phyloP scores from a whole-genome alignment of 2,888 invertebrate species.

The Flabesymbios commensalis region DNA sequence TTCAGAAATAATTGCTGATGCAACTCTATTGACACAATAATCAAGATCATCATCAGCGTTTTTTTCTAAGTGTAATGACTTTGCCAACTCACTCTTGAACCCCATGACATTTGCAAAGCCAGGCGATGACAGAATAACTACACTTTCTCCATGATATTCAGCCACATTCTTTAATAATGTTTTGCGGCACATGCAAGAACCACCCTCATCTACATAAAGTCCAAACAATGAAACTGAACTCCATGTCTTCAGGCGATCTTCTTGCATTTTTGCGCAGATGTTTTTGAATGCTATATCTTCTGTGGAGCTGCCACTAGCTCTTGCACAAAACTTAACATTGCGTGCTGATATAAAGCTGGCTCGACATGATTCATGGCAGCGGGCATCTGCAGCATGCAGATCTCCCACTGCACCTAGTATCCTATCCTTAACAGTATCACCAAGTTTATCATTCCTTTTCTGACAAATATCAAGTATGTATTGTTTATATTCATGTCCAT shows the following conservation, averaged over 20 bases:
- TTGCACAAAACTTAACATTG: not conserved
- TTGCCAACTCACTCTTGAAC: conserved; percentile 5
- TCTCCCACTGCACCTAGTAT: not conserved
- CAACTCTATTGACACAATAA: not conserved
- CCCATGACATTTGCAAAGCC: conserved; percentile 8
- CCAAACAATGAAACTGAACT: conserved; percentile 7
- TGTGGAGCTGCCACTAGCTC: not conserved
- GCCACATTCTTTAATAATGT: conserved; percentile 5
- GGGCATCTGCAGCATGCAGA: conserved; percentile 4
- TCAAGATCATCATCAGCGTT: conserved; percentile 1
- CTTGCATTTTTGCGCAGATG: conserved; percentile 5
- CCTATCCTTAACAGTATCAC: not conserved
- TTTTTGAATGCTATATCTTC: not conserved
- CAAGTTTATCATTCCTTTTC: conserved; percentile 2
- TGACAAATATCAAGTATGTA: conserved; percentile 4
- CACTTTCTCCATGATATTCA: conserved; percentile 14
- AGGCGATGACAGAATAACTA: not conserved
- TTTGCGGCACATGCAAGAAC: conserved; percentile 10
- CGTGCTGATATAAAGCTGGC: conserved; percentile 4
- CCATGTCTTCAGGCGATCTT: conserved; percentile 3
- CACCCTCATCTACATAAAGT: conserved; percentile 9
- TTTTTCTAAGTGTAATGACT: not conserved
- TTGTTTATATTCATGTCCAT: conserved; percentile 4
- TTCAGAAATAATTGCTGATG: not conserved
- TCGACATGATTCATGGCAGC: conserved; percentile 3